Evolutionary conservation across 2,113 vertebrate genomes (phyloP).

Genomic region (Gobius niger): DNA sequence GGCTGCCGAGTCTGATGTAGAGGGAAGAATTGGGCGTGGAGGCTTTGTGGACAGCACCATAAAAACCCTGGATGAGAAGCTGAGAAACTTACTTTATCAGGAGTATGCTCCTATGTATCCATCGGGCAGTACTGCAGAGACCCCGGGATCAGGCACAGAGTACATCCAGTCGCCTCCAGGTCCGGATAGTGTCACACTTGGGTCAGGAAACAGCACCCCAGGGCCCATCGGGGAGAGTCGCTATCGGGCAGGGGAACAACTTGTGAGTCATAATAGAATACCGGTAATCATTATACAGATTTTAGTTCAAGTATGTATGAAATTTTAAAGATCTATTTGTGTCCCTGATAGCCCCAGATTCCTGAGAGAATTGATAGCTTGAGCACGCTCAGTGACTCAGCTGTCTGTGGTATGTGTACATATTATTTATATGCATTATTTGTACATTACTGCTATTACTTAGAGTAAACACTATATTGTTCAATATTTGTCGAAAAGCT

Average conservation of each 20-base stretch:
- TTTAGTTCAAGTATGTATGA: not conserved
- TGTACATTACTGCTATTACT: too few relatives aligned
- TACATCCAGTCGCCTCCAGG: slow-evolving; percentile 79
- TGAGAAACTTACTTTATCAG: slow-evolving; percentile 94
- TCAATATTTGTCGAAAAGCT: slow-evolving; percentile 50
- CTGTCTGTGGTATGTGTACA: slow-evolving; percentile 70
- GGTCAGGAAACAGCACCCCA: slow-evolving; percentile 59
- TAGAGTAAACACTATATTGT: not conserved
- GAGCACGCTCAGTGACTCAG: slow-evolving; percentile 79
- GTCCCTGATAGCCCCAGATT: slow-evolving; percentile 74
- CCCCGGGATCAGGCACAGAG: slow-evolving; percentile 79
- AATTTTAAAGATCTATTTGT: slow-evolving; percentile 1
- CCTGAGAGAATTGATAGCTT: slow-evolving; percentile 81
- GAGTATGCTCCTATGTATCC: slow-evolving; percentile 90
- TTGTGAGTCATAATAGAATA: slow-evolving; percentile 56
- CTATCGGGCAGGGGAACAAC: slow-evolving; percentile 75
- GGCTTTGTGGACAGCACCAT: slow-evolving; percentile 95
- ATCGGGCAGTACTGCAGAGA: slow-evolving; percentile 82
- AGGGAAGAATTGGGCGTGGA: slow-evolving; percentile 85
- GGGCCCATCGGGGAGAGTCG: slow-evolving; percentile 54
- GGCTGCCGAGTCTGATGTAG: slow-evolving; percentile 84
- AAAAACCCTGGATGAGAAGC: slow-evolving; percentile 94
- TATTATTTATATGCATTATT: not conserved
- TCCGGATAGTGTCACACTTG: slow-evolving; percentile 72
- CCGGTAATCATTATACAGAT: not conserved